A percentile compares a stretch with the other conserved stretches of the same genome.
These are phyloP conservation scores for Lepidonotus clava DNA, from an alignment of 2,888 invertebrate species.

Conservation along the genomic window DNA sequence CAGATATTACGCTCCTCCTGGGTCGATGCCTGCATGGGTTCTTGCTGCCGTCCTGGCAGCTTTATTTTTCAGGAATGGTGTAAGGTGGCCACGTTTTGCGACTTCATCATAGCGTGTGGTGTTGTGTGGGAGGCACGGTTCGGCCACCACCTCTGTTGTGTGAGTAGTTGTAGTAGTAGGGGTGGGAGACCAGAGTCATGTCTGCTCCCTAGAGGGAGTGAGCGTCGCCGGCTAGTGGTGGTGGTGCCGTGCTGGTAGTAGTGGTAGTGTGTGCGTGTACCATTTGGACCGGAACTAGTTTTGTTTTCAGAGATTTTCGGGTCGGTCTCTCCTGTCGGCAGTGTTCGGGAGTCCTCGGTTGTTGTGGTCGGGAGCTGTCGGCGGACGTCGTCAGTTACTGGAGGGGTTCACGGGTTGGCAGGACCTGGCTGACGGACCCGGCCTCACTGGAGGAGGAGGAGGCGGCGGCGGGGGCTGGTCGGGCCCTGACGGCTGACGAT, in stretches of 20 bases:
- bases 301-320: slow-evolving; percentile 5
- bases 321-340: too few relatives aligned
- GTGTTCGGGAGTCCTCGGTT: not conserved
- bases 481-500: slow-evolving; percentile 30
- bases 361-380: not conserved
- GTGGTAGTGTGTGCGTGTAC: not conserved
- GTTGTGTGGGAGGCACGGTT: not conserved
- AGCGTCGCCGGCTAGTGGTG: slow-evolving; percentile 18
- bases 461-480: slow-evolving; percentile 17
- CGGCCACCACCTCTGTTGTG: slow-evolving; percentile 23
- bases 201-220: slow-evolving; percentile 36
- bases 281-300: slow-evolving; percentile 42
- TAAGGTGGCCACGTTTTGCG: slow-evolving; percentile 3
- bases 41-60: slow-evolving; percentile 24
- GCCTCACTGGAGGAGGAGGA: not conserved
- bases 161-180: too few relatives aligned
- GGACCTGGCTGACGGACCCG: not conserved
- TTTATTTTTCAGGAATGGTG: slow-evolving; percentile 34
- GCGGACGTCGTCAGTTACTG: too few relatives aligned
- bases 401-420: not conserved
- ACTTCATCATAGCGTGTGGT: slow-evolving; percentile 37
- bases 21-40: too few relatives aligned
- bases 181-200: not conserved
- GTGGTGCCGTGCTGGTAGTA: not conserved
- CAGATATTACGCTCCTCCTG: too few relatives aligned